Base-by-base conservation (phyloP, 1,140 invertebrate genomes). In the Cylas formicarius region DNA sequence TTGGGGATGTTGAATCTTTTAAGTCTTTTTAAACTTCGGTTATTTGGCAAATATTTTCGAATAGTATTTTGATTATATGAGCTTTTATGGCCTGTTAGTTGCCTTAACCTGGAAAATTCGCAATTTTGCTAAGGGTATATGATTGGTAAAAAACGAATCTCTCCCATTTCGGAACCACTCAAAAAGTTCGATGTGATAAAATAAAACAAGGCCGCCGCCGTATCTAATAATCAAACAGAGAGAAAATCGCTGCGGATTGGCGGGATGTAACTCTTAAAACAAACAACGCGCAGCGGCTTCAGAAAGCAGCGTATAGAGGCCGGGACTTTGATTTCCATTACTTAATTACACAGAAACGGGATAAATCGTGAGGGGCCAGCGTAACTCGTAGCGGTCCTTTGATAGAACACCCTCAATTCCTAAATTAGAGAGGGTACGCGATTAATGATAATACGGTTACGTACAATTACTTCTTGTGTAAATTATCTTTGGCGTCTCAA, bases 321-420 rank as follows among this genome's bases (percentile, higher is more conserved):
- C n/a, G n/a, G 48, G 58, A 61, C 55, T 58, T 60, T 61, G 57
- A 61, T 61, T 61, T 57, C 57, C 55, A 58, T 61, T 61, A 61
- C 59, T 58, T 61, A 61, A 61, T 61, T 61, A 61, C 57, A 59
- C 50, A 55, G 59, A 58, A 58, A 53, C 52, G 45, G 48, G 51
- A 48, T 49, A 54, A 47, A 50, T 53, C 49, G 44, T 39, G 33
- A 34, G 38, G 41, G 45, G 47, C 47, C 49, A 48, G 45, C 46
- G 50, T 36, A 22, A 29, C 44, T 42, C 39, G 39, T 37, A 28
- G 29, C 47, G 50, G 47, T 57, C 57, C 55, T 57, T 57, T 57
- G 55, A 57, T 54, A 38, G 38, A 40, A 38, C 43, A 36, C 29
- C 8, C 29, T 8, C 29, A 36, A 7, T 36, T 1, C 17, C 40